Evolutionary conservation across 2,797 vertebrate genomes (phyloP).

Genomic region (Naso thynnoides): DNA sequence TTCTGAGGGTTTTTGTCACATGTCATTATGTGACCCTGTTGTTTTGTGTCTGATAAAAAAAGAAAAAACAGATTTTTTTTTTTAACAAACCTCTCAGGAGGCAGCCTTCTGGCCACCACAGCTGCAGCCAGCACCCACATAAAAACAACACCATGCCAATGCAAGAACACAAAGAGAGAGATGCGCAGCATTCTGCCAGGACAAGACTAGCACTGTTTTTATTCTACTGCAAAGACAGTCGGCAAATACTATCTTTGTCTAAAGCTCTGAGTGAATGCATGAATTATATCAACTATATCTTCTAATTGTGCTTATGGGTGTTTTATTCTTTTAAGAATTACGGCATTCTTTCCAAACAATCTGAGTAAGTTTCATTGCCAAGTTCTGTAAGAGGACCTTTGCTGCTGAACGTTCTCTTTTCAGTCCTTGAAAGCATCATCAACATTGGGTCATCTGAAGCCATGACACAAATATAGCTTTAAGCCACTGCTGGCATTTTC

Average conservation of each 20-base stretch:
- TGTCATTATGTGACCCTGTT: slow-evolving; percentile 69
- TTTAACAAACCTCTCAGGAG: slow-evolving; percentile 57
- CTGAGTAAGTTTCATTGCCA: slow-evolving; percentile 56
- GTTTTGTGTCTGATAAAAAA: slow-evolving; percentile 71
- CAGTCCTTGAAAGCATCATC: slow-evolving; percentile 69
- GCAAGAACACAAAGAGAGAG: slow-evolving; percentile 54
- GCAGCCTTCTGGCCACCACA: slow-evolving; percentile 73
- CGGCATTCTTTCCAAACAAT: slow-evolving; percentile 46
- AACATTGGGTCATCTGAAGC: slow-evolving; percentile 70
- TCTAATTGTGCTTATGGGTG: slow-evolving; percentile 32
- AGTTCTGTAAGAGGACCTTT: slow-evolving; percentile 44
- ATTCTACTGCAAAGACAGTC: slow-evolving; percentile 59
- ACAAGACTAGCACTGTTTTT: slow-evolving; percentile 60
- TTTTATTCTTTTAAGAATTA: slow-evolving; percentile 55
- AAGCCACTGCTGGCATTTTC: slow-evolving; percentile 81
- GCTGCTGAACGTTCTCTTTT: slow-evolving; percentile 50
- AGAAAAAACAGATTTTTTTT: slow-evolving; percentile 56
- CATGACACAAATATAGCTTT: slow-evolving; percentile 78
- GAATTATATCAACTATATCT: slow-evolving; percentile 33
- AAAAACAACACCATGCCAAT: slow-evolving; percentile 59
- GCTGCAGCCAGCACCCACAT: slow-evolving; percentile 72
- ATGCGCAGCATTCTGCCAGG: slow-evolving; percentile 50
- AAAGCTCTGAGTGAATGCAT: slow-evolving; percentile 23
- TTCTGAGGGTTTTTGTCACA: slow-evolving; percentile 64
- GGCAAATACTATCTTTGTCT: slow-evolving; percentile 64